These are phyloP conservation scores for Cyanoderma ruficeps DNA, from an alignment of 2,113 vertebrate species.

Conservation along the genomic window DNA sequence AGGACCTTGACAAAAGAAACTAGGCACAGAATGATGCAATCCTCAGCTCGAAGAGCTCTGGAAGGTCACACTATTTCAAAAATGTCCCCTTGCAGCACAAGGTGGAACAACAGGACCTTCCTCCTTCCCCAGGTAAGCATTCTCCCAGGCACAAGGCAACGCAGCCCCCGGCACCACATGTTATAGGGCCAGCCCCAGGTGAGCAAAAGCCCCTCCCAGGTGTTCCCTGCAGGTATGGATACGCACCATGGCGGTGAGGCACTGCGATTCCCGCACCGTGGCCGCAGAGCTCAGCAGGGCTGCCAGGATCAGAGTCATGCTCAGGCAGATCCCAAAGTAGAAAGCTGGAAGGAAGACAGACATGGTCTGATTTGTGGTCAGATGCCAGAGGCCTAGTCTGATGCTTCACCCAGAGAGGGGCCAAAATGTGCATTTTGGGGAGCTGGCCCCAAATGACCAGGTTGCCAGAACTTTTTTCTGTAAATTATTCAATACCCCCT, in stretches of 20 bases:
- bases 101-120: not conserved
- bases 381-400: not conserved
- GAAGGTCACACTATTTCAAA: not conserved
- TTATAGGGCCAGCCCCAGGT: not conserved
- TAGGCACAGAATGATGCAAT: not conserved
- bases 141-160: not conserved
- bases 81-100: not conserved
- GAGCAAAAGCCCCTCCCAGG: not conserved
- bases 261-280: constrained; percentile 45
- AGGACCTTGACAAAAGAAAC: not conserved
- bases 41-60: not conserved
- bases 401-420: not conserved
- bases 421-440: not conserved
- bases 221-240: not conserved
- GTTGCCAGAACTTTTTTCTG: not conserved
- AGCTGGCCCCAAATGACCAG: not conserved
- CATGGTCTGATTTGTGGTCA: not conserved
- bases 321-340: constrained; percentile 57
- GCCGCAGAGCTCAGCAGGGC: constrained; percentile 46
- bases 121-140: not conserved
- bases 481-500: not conserved
- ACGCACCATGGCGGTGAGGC: constrained; percentile 59
- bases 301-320: constrained; percentile 49
- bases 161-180: not conserved
- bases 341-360: constrained; percentile 51